Base-by-base conservation (phyloP, 2,113 vertebrate species). In the Gasterosteus nipponicus region DNA sequence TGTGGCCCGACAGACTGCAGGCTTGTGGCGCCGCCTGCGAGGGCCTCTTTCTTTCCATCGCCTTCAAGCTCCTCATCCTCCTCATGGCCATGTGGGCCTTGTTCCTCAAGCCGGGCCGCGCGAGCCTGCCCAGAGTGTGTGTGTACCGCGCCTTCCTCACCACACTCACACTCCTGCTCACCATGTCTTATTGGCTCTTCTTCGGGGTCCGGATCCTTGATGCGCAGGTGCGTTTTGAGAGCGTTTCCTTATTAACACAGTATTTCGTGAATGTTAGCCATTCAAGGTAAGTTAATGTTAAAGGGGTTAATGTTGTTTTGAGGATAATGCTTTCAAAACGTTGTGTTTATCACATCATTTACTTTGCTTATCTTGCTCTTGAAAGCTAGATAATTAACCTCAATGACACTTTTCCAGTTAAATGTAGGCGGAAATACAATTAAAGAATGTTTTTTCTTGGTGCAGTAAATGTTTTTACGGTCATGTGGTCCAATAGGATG, bases 161-260 rank as follows among this genome's bases (percentile, higher is more conserved):
- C 89, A 95, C 97, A 49, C 96, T 99, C 35, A 95, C 97, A 1
- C 96, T 98, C 19, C 94, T 99, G 12, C 96, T 98, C 29, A 95
- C 97, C 72, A 94, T 97, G 69, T 99, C 97, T 87, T 98, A 99
- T 86, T 99, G 97, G 97, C 96, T 99, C 3, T 99, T 99, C 61
- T 99, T 97, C 0, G 96, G 97, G 3, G 97, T 99, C 64, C 95
- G 97, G 75, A 98, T 99, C 83, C 89, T 98, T 60, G 97, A 98
- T 74, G 94, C 95, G 0, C 95, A 96, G 94, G 97, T 87, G 59
- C 46, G 77, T 62, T 26, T 60, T 51, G 15, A 61, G 3, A 42
- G 5, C 46, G 10, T 33, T 16, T 12, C 12, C 5, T 44, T 22
- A 22, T 5, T 12, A n/a, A n/a, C 59, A 41, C 12, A 41, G n/a